These are phyloP conservation scores for Lordiphosa mommai DNA, from an alignment of 1,140 invertebrate species.

Conservation along the genomic window DNA sequence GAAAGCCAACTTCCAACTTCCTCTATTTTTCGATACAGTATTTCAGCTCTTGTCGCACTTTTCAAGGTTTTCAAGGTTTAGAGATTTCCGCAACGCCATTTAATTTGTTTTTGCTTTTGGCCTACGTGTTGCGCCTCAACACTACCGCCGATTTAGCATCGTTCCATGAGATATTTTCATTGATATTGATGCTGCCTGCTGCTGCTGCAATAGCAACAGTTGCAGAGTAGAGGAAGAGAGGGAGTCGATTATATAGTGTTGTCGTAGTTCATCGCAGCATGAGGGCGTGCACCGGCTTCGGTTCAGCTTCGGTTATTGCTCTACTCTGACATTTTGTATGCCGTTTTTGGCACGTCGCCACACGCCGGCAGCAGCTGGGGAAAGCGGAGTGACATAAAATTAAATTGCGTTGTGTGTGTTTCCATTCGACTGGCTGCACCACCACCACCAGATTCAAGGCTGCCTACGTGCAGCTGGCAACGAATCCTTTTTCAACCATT, in stretches of 20 bases:
- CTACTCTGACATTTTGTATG: slow-evolving; percentile 36
- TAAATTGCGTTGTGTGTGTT: slow-evolving; percentile 33
- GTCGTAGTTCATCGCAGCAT: slow-evolving; percentile 13
- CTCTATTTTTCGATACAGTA: too few relatives aligned
- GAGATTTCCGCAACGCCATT: slow-evolving; percentile 72
- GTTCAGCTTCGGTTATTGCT: slow-evolving; percentile 9
- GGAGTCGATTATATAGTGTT: too few relatives aligned
- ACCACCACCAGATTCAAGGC: neutral
- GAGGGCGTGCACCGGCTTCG: slow-evolving; percentile 22
- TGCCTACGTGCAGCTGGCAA: slow-evolving; percentile 61
- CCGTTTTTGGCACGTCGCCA: slow-evolving; percentile 65
- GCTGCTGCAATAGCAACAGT: slow-evolving; percentile 12
- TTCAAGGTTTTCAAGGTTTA: slow-evolving; percentile 42
- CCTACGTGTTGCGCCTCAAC: slow-evolving; percentile 64
- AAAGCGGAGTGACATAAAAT: slow-evolving; percentile 38
- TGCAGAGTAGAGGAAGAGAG: neutral
- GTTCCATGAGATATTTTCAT: neutral
- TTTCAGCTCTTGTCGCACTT: slow-evolving; percentile 24
- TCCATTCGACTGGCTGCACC: slow-evolving; percentile 29
- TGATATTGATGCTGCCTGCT: neutral
- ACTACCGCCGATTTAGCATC: slow-evolving; percentile 33
- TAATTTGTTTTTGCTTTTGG: slow-evolving; percentile 44
- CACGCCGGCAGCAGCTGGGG: slow-evolving; percentile 8
- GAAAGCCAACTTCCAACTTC: too few relatives aligned
- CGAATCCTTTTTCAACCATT: slow-evolving; percentile 43